Conservation (phyloP, 1,140 invertebrate species). For the Drosophila baimaii region DNA sequence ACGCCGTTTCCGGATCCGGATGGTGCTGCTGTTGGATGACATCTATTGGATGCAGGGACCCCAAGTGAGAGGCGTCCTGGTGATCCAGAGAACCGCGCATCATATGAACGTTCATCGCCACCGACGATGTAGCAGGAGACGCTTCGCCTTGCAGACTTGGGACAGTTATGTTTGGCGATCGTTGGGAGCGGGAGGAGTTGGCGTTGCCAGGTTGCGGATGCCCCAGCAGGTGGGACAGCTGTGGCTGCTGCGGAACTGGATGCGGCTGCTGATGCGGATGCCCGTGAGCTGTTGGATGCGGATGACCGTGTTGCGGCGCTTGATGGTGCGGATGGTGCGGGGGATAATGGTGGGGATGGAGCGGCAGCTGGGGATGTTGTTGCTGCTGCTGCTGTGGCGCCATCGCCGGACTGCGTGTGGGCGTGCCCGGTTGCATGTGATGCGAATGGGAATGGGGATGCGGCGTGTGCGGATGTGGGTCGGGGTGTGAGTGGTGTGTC, state of each 20-base stretch:
- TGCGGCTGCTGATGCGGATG: conserved; percentile 79
- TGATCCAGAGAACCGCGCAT: conserved; percentile 65
- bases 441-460: conserved; percentile 60
- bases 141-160: conserved; percentile 73
- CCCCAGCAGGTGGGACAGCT: conserved; percentile 84
- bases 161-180: conserved; percentile 77
- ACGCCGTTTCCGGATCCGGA: conserved; percentile 87
- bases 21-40: conserved; percentile 86
- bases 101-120: conserved; percentile 80
- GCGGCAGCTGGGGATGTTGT: conserved; percentile 41
- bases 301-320: conserved; percentile 12
- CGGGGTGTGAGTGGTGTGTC: conserved; percentile 13
- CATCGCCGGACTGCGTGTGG: conserved; percentile 37
- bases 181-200: conserved; percentile 55
- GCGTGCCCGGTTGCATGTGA: conserved; percentile 54
- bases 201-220: conserved; percentile 21
- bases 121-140: conserved; percentile 53
- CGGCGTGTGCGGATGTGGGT: conserved; percentile 28
- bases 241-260: conserved; percentile 84
- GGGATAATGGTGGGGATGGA: conserved; percentile 51
- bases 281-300: no score
- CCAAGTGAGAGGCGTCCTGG: conserved; percentile 62
- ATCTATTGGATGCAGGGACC: conserved; percentile 66
- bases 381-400: conserved; percentile 4
- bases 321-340: conserved; percentile 20